A percentile compares a stretch with the other conserved stretches of the same genome.
These are phyloP conservation scores for Dinocampus coccinellae DNA, from an alignment of 2,888 invertebrate species.

Conservation along the genomic window DNA sequence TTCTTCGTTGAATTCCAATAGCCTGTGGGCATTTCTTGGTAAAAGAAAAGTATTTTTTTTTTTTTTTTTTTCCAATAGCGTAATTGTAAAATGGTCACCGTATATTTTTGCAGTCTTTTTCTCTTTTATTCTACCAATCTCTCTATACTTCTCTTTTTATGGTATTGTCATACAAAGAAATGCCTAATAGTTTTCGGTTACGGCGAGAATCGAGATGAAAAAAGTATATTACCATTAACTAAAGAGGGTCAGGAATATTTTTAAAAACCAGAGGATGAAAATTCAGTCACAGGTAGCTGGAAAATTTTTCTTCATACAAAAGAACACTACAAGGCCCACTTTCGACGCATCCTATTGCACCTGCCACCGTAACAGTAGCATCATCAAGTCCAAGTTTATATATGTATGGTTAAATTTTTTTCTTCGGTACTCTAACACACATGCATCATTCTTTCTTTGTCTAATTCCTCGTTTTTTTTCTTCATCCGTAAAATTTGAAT, in stretches of 20 bases:
- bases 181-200: slow-evolving; percentile 4
- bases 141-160: not conserved
- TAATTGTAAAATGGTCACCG: slow-evolving; percentile 17
- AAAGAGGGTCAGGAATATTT: slow-evolving; percentile 57
- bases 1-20: not conserved
- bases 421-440: not conserved
- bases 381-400: not conserved
- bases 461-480: slow-evolving; percentile 45
- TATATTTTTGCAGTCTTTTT: slow-evolving; percentile 30
- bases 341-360: slow-evolving; percentile 56
- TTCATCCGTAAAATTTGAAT: slow-evolving; percentile 58
- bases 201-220: slow-evolving; percentile 31
- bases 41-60: slow-evolving; percentile 23
- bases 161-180: slow-evolving; percentile 50
- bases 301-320: slow-evolving; percentile 37
- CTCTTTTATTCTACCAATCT: slow-evolving; percentile 19
- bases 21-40: not conserved
- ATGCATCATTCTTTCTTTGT: not conserved
- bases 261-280: slow-evolving; percentile 40
- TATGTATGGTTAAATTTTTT: not conserved
- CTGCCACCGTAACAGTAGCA: slow-evolving; percentile 59
- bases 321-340: slow-evolving; percentile 44
- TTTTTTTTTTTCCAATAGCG: slow-evolving; percentile 1
- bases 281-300: slow-evolving; percentile 42
- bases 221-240: slow-evolving; percentile 34